Percentiles rank a stretch among this genome's conserved stretches.
Conservation (phyloP, 2,113 vertebrate genomes). For the Pao palembangensis region DNA sequence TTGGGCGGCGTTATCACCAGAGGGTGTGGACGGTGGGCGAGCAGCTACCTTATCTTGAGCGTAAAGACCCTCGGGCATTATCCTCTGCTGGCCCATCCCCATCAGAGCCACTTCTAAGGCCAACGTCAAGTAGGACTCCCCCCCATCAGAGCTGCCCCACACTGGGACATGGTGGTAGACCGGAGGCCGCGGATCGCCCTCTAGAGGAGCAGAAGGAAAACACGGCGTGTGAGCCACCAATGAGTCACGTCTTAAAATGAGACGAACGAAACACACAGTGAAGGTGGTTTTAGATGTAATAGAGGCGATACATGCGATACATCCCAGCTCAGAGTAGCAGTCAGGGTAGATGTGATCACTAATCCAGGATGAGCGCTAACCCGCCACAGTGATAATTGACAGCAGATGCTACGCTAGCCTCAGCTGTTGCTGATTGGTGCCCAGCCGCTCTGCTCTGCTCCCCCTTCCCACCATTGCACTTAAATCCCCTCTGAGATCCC, state of each 20-base stretch:
- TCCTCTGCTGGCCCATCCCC: constrained; percentile 97
- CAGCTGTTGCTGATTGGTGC: constrained; percentile 61
- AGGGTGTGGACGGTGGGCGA: background rate
- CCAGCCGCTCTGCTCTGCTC: constrained; percentile 37
- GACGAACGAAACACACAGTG: too few relatives aligned
- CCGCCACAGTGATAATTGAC: constrained; percentile 40
- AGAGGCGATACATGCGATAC: background rate
- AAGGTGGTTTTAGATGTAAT: too few relatives aligned
- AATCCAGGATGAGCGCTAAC: constrained; percentile 41
- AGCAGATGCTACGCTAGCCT: constrained; percentile 57
- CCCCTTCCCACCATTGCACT: constrained; percentile 34
- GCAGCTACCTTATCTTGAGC: constrained; percentile 86
- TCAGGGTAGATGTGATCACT: constrained; percentile 1
- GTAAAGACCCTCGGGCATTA: constrained; percentile 97
- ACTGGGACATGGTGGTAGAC: constrained; percentile 91
- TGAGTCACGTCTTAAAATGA: too few relatives aligned
- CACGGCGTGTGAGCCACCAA: background rate
- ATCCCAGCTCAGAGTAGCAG: background rate
- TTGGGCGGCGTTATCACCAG: background rate
- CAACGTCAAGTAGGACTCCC: constrained; percentile 92
- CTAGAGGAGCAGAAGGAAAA: constrained; percentile 58
- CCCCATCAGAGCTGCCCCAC: constrained; percentile 76
- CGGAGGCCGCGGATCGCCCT: constrained; percentile 87
- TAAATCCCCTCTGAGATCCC: constrained; percentile 62
- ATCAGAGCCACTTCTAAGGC: constrained; percentile 95